Evolutionary conservation across 2,113 vertebrate genomes (phyloP).

Genomic region (Tetrao urogallus): DNA sequence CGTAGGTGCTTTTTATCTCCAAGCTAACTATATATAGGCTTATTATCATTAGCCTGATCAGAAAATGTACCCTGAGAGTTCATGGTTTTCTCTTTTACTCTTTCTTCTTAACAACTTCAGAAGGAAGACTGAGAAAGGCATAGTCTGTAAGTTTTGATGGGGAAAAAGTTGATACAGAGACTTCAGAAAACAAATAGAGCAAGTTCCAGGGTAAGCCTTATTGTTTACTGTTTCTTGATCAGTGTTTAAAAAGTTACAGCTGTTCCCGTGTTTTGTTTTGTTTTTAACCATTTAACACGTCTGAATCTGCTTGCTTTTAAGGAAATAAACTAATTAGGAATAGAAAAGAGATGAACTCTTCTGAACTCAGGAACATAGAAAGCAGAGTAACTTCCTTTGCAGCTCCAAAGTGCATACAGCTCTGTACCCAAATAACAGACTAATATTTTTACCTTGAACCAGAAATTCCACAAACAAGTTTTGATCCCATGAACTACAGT

Average conservation of each 20-base stretch:
- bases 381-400: not conserved
- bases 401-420: not conserved
- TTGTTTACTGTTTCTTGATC: not conserved
- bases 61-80: not conserved
- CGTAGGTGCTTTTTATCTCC: not conserved
- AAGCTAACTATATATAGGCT: not conserved
- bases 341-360: not conserved
- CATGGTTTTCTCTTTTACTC: not conserved
- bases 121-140: not conserved
- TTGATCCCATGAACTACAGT: not conserved
- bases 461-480: not conserved
- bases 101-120: not conserved
- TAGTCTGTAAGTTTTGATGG: not conserved
- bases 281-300: not conserved
- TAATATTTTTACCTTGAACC: not conserved
- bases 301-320: not conserved
- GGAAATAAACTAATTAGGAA: not conserved
- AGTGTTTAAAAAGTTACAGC: not conserved
- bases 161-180: not conserved
- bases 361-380: fast-evolving
- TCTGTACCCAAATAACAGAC: not conserved
- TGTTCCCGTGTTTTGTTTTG: not conserved
- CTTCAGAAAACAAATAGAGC: not conserved
- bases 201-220: not conserved
- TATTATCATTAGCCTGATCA: not conserved